A percentile compares a stretch with the other conserved stretches of the same genome.
phyloP scores from a whole-genome alignment of 1,140 invertebrate species.

The Sipha flava region DNA sequence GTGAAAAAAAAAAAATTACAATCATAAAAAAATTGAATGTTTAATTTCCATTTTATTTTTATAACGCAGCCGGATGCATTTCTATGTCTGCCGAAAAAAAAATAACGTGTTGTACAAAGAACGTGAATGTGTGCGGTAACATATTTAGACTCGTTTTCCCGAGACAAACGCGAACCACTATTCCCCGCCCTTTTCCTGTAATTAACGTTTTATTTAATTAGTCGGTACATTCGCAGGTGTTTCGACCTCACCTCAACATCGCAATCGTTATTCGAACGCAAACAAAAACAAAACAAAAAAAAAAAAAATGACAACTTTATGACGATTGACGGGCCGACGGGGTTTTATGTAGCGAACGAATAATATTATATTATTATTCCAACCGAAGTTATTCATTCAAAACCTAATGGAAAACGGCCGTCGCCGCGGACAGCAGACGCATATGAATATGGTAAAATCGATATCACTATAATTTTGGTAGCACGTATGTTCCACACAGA shows the following conservation, averaged over 20 bases:
- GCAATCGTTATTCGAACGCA: neutral
- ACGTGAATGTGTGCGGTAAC: neutral
- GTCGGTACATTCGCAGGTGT: neutral
- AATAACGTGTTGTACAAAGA: neutral
- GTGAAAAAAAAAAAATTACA: neutral
- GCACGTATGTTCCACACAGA: no score
- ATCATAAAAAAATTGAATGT: neutral
- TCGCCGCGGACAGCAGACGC: no score
- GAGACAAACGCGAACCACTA: neutral
- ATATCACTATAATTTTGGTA: no score
- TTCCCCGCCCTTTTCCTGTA: slow-evolving; percentile 3
- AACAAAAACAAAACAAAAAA: no score
- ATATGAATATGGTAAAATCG: no score
- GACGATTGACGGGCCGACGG: no score
- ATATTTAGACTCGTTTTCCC: neutral
- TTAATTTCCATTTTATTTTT: neutral
- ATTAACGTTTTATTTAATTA: slow-evolving; percentile 14
- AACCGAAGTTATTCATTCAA: no score
- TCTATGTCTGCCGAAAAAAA: neutral
- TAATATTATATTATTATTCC: no score
- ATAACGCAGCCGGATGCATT: neutral
- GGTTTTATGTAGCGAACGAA: no score
- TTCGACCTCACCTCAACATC: neutral
- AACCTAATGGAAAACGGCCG: no score
- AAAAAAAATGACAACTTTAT: slow-evolving; percentile 1